Percentiles rank a stretch among this genome's conserved stretches.
These are phyloP conservation scores for Oeneis ivallda DNA, from an alignment of 2,888 invertebrate genomes.

Conservation along the genomic window DNA sequence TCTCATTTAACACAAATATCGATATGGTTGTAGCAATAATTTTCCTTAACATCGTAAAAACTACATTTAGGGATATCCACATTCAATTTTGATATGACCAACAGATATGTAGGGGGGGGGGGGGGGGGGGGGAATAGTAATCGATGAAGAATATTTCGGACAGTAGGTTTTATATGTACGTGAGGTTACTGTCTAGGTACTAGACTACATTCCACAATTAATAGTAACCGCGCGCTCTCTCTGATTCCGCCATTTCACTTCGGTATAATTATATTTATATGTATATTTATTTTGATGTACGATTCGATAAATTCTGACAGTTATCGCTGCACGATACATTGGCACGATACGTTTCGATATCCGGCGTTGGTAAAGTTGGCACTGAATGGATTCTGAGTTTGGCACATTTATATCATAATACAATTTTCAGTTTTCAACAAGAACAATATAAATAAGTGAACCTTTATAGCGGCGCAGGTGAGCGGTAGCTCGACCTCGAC, in stretches of 20 bases:
- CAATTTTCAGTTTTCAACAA: neutral
- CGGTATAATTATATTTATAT: no score
- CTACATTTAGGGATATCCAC: constrained; percentile 50
- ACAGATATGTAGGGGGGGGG: constrained; percentile 55
- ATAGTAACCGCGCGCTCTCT: neutral
- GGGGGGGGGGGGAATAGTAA: no score
- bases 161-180: constrained; percentile 46
- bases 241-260: neutral
- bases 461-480: neutral
- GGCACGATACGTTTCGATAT: no score
- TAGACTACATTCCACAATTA: constrained; percentile 11
- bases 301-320: no score
- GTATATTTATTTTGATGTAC: neutral
- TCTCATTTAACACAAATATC: constrained; percentile 38
- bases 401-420: constrained; percentile 26
- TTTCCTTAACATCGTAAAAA: constrained; percentile 54
- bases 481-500: constrained; percentile 41
- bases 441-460: neutral
- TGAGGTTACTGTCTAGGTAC: constrained; percentile 32
- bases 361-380: no score
- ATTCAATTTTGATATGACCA: constrained; percentile 59
- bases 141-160: constrained; percentile 36
- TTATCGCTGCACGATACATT: no score
- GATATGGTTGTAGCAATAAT: constrained; percentile 47
- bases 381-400: neutral